Evolutionary conservation across 2,888 invertebrate species (phyloP), one percentile per base, ranked within the genome.

Genomic region (Pelosia muscerda): DNA sequence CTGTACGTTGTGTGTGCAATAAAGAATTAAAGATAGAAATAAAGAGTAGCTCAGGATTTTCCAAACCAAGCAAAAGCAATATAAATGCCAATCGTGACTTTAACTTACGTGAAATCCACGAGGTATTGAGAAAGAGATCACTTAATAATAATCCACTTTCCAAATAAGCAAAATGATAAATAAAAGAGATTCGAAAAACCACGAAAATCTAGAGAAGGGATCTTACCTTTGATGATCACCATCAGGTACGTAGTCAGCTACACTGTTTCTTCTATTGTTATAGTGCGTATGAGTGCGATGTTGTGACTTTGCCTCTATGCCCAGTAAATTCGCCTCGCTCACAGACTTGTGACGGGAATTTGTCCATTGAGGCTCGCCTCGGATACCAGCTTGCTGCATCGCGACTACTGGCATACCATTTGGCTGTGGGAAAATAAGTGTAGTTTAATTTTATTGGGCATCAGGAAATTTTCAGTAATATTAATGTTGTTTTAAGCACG

Each of bases 271-370:
- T 75, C 96, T 91, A 53, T 95, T 94, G n/a, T 49, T 49, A 73
- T 76, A 84, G 66, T 93, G 90, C 10, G 91, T 77, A 28, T 94
- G 90, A 9, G 90, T 77, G 25, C 95, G 92, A 1, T 85, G 92
- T 31, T 84, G 92, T 31, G 95, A 95, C 42, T 92, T 82, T 0
- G 92, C 89, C 56, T 96, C 96, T 2, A 95, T 94, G 2, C 96
- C 96, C 56, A 98, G 92, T 26, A 98, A 93, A 93, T 98, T 98
- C 13, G 98, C 98, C 88, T 98, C 98, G 81, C 98, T 98, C 78
- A 97, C 96, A 72, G 98, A 98, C 84, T 97, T 97, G 86, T 96
- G 91, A 8, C 94, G 82, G 0, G 90, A 79, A 76, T 84, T 89
- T 11, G 92, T 90, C 94, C 95, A 95, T 60, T 95, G 94, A 13